Base-by-base conservation (phyloP, 2,888 invertebrate genomes). In the Podabrus alpinus region DNA sequence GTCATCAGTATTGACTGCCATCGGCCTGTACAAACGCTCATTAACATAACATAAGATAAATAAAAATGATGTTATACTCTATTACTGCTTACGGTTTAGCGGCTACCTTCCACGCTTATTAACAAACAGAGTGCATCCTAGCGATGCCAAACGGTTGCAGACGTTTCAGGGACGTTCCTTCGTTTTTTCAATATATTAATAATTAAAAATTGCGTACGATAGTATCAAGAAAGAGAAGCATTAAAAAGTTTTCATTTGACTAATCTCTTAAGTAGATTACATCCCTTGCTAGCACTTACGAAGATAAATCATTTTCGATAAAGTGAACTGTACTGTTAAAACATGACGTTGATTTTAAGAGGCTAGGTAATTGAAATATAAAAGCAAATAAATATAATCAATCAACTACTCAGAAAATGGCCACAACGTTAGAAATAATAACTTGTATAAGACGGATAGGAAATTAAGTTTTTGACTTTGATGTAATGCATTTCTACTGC, bases 401-500 rank as follows among this genome's bases (percentile, higher is more conserved):
- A 84, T 84, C 84, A 84, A 83, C 80, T 79, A 79, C 79, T 75
- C 81, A 80, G 80, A 81, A 83, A 83, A 82, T 82, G 84, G 82
- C 84, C 83, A 77, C 81, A 81, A 79, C 83, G 81, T 81, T 80
- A 83, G 84, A 84, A 85, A 84, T 84, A 85, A 85, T 84, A 85
- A 84, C 81, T 83, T 83, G 82, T 80, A 80, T 82, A 84, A 85
- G 85, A 85, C 84, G 84, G 83, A 84, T 83, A 84, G 85, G 84
- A 86, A 85, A 85, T 86, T 85, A 85, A 84, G 83, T 85, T 85
- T 84, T 84, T 84, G 86, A 86, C 86, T 85, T 85, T 86, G 86
- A 86, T 85, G 84, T 85, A 86, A 84, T 83, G 84, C 84, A 76
- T 72, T 74, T 77, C 77, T 72, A 74, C 67, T 77, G 77, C 77